phyloP scores from a whole-genome alignment of 2,888 invertebrate genomes.

The Platycheirus albimanus region DNA sequence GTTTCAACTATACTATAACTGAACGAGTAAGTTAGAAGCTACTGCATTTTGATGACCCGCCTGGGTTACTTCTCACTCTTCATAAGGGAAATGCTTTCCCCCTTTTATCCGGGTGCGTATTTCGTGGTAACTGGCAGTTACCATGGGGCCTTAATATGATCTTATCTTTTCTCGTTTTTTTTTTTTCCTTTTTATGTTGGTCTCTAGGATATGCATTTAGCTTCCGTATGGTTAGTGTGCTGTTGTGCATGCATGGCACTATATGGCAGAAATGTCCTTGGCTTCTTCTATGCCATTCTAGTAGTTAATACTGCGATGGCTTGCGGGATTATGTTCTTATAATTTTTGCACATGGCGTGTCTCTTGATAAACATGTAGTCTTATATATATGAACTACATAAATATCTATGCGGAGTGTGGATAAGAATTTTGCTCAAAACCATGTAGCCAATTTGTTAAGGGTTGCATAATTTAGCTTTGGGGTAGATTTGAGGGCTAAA shows the following conservation, averaged over 20 bases:
- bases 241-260: slow-evolving; percentile 61
- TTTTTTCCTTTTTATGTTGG: slow-evolving; percentile 39
- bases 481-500: slow-evolving; percentile 30
- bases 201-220: slow-evolving; percentile 59
- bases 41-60: slow-evolving; percentile 61
- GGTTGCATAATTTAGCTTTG: slow-evolving; percentile 38
- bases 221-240: slow-evolving; percentile 39
- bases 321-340: slow-evolving; percentile 65
- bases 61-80: background rate
- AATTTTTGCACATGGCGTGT: slow-evolving; percentile 67
- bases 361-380: slow-evolving; percentile 69
- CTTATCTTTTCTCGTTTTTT: slow-evolving; percentile 58
- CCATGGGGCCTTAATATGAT: slow-evolving; percentile 47
- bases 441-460: slow-evolving; percentile 66
- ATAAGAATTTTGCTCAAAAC: slow-evolving; percentile 35
- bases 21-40: background rate
- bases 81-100: slow-evolving; percentile 10
- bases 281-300: slow-evolving; percentile 16
- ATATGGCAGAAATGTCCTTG: slow-evolving; percentile 35
- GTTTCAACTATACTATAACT: too few species aligned
- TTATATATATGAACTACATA: slow-evolving; percentile 2
- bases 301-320: slow-evolving; percentile 58
- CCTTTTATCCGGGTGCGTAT: slow-evolving; percentile 16
- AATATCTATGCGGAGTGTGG: slow-evolving; percentile 41
- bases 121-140: slow-evolving; percentile 70